Conservation (phyloP, 2,797 vertebrate species). For the Cheirogaleus major region DNA sequence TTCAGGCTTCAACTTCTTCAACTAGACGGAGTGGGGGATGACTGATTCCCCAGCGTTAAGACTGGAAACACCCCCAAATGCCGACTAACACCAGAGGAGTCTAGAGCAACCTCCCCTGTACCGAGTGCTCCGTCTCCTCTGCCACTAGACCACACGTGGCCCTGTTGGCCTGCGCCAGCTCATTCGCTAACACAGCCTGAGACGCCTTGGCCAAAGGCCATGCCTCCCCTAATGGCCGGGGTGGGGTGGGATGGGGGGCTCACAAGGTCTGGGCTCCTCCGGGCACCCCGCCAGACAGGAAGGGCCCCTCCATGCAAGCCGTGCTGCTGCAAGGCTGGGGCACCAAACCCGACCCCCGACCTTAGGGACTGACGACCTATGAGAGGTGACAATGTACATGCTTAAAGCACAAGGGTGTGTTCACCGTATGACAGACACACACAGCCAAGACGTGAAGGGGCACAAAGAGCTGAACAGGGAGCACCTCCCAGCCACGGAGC, state of each 20-base stretch:
- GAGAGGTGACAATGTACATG: not conserved
- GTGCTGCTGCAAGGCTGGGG: not conserved
- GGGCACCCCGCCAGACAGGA: too few relatives aligned
- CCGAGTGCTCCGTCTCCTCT: not conserved
- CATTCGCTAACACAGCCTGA: too few relatives aligned
- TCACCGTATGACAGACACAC: too few relatives aligned
- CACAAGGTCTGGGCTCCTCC: not conserved
- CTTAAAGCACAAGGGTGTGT: accelerated
- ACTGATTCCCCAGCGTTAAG: not conserved
- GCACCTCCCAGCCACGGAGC: not conserved
- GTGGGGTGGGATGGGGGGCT: too few relatives aligned
- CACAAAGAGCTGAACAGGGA: too few relatives aligned
- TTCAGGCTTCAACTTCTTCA: not conserved
- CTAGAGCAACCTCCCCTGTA: too few relatives aligned
- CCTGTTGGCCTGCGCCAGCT: not conserved
- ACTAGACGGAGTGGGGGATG: accelerated
- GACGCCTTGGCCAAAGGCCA: too few relatives aligned
- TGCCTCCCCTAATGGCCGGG: accelerated
- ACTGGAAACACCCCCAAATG: not conserved
- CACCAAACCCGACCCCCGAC: not conserved
- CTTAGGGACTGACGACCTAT: not conserved
- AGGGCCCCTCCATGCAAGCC: not conserved
- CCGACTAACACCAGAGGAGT: not conserved
- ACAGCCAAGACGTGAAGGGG: too few relatives aligned
- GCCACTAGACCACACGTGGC: too few relatives aligned